Evolutionary conservation across 2,888 invertebrate species (phyloP), one percentile per base, ranked within the genome.

Genomic region (Iphiclides podalirius): DNA sequence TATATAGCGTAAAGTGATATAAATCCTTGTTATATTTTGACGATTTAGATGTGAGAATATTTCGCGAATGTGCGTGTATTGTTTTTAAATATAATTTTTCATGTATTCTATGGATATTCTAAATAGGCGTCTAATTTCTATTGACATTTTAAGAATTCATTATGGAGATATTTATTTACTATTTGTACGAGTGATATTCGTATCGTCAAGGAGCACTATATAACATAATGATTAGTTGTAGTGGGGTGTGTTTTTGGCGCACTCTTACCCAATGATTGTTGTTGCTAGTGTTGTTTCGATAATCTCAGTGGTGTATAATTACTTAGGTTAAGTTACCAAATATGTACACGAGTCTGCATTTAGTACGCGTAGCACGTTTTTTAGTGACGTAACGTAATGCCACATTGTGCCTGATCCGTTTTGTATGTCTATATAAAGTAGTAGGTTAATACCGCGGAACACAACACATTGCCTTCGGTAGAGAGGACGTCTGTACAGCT

Each of bases 351-450:
- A 72, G 72, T 76, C 66, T 79, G 82, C 83, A 86, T 85, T 86
- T 85, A 82, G 75, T 73, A 69, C 68, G 72, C 66, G 66, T 76
- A 79, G 72, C 70, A 70, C 66, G 26, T 40, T 52, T 36, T 52
- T 52, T 62, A 59, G 61, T 55, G 59, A 60, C 61, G 60, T 67
- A 56, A 60, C 61, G 59, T 64, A 61, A 76, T 66, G 79, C 79
- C 85, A 79, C 75, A 70, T 76, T 74, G 85, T 84, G 85, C 85
- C 85, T 83, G 72, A 72, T 65, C 71, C 67, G 64, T 73, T 72
- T 74, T 68, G 66, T 75, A 68, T 57, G 63, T 64, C 54, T 60
- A 53, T 61, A 55, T 59, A 60, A 63, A 56, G 59, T 60, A 67
- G 65, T 61, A 36, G 38, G 33, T 52, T 64, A 62, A 63, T 43